Evolutionary conservation across 1,140 invertebrate genomes (phyloP).

Genomic region (Pogonus chalceus): DNA sequence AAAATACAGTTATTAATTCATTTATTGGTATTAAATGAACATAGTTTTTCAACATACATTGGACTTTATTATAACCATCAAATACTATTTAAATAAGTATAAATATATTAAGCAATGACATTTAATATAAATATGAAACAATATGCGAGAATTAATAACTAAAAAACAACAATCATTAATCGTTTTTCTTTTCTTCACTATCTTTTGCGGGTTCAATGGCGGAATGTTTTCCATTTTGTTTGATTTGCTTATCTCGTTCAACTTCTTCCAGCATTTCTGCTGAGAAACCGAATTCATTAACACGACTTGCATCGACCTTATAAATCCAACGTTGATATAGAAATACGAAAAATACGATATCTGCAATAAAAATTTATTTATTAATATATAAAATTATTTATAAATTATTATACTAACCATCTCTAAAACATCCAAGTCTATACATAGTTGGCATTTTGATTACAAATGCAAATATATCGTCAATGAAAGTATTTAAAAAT

Average conservation of each 20-base stretch:
- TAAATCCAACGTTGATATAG: constrained; percentile 98
- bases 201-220: neutral
- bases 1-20: too few relatives aligned
- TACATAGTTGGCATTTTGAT: constrained; percentile 99
- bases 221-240: neutral
- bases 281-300: constrained; percentile 94
- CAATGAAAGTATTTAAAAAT: constrained; percentile 99
- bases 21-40: too few relatives aligned
- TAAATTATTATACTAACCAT: constrained; percentile 51
- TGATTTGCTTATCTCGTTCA: constrained; percentile 16
- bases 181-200: neutral
- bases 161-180: neutral
- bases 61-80: too few relatives aligned
- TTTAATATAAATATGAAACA: too few relatives aligned
- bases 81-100: too few relatives aligned
- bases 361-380: constrained; percentile 42
- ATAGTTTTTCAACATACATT: too few relatives aligned
- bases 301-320: constrained; percentile 82
- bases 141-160: neutral
- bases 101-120: too few relatives aligned
- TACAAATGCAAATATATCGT: constrained; percentile 99
- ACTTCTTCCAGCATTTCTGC: constrained; percentile 55
- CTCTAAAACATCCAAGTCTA: constrained; percentile 88
- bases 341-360: constrained; percentile 98
- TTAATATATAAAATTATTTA: constrained; percentile 8